phyloP scores from a whole-genome alignment of 1,140 invertebrate genomes.

The Limonius californicus region DNA sequence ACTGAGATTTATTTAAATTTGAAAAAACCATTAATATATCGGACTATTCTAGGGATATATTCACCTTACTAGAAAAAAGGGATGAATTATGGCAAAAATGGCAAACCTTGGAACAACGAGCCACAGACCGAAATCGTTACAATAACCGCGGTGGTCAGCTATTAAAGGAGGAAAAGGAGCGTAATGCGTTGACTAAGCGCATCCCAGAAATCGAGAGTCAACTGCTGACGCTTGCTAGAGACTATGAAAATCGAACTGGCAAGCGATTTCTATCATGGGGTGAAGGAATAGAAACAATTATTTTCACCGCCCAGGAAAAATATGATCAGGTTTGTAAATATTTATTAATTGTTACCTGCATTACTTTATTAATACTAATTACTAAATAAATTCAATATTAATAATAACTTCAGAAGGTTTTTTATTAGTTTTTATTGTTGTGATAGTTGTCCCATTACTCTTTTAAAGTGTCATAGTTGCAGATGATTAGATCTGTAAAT shows the following conservation, averaged over 20 bases:
- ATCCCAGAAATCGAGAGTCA: conserved; percentile 59
- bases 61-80: conserved; percentile 59
- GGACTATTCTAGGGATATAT: conserved; percentile 54
- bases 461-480: no score
- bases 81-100: conserved; percentile 63
- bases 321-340: conserved; percentile 21
- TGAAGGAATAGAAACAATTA: conserved; percentile 36
- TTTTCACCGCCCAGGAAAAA: conserved; percentile 24
- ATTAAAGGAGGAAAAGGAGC: conserved; percentile 76
- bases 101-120: conserved; percentile 65
- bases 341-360: no score
- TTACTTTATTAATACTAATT: no score
- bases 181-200: conserved; percentile 60
- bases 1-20: no score
- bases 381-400: no score
- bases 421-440: no score
- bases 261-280: conserved; percentile 58
- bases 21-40: no score
- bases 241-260: conserved; percentile 52
- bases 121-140: conserved; percentile 72
- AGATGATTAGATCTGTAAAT: no score
- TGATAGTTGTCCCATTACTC: no score
- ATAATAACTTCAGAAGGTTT: no score
- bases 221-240: conserved; percentile 52
- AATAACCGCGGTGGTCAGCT: conserved; percentile 81